Percentiles rank a stretch among this genome's conserved stretches.
Evolutionary conservation across 2,113 vertebrate genomes (phyloP).

Genomic region (Microcebus tavaratra): DNA sequence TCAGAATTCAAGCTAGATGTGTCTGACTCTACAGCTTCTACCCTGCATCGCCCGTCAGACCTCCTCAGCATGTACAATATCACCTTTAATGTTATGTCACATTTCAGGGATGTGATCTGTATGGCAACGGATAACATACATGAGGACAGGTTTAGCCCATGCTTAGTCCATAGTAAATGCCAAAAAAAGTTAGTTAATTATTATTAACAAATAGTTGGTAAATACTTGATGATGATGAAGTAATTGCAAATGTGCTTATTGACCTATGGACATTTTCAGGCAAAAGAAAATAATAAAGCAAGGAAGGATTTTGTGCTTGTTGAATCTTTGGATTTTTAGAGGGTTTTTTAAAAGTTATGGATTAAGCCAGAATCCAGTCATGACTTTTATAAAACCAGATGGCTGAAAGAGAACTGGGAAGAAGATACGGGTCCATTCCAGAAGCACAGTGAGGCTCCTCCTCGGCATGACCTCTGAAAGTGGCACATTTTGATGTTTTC

Average conservation of each 20-base stretch:
- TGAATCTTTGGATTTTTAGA: not conserved
- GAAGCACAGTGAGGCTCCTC: not conserved
- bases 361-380: not conserved
- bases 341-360: not conserved
- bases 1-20: not conserved
- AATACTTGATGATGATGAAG: not conserved
- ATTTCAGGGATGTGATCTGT: not conserved
- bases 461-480: not conserved
- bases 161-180: not conserved
- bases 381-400: not conserved
- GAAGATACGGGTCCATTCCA: not conserved
- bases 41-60: accelerated
- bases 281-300: not conserved
- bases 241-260: not conserved
- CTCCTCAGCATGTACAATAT: not conserved
- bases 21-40: not conserved
- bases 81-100: not conserved
- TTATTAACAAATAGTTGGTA: not conserved
- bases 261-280: not conserved
- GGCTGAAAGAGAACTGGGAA: not conserved
- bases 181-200: not conserved
- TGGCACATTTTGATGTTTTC: not conserved
- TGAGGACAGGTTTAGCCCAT: not conserved
- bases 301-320: not conserved
- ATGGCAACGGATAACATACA: not conserved